Evolutionary conservation across 2,113 vertebrate genomes (phyloP).

Genomic region (Typhlomys cinereus): DNA sequence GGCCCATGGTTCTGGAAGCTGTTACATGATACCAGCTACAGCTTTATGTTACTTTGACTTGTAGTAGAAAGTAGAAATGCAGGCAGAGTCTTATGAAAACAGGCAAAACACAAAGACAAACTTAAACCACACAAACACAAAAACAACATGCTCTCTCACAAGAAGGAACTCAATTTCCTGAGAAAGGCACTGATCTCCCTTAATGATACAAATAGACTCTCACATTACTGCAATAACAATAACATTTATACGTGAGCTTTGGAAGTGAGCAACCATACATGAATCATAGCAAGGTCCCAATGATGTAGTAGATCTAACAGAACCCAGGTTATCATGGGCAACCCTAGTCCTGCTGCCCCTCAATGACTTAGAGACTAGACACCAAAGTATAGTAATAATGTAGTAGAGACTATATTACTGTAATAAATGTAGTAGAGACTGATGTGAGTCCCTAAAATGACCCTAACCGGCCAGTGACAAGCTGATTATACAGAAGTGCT

Average conservation of each 20-base stretch:
- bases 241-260: neutral
- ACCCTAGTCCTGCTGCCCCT: neutral
- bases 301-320: neutral
- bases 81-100: neutral
- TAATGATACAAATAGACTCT: neutral
- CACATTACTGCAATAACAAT: no score
- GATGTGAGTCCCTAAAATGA: neutral
- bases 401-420: neutral
- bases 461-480: neutral
- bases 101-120: no score
- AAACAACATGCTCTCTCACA: neutral
- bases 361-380: neutral
- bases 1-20: neutral
- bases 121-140: neutral
- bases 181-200: neutral
- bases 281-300: neutral
- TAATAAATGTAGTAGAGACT: neutral
- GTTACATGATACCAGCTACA: neutral
- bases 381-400: neutral
- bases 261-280: neutral
- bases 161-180: neutral
- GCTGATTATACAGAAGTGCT: neutral
- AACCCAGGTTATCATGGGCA: neutral
- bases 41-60: neutral
- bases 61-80: neutral